A percentile compares a stretch with the other conserved stretches of the same genome.
phyloP scores from a whole-genome alignment of 2,797 vertebrate species.

The Pagetopsis macropterus region DNA sequence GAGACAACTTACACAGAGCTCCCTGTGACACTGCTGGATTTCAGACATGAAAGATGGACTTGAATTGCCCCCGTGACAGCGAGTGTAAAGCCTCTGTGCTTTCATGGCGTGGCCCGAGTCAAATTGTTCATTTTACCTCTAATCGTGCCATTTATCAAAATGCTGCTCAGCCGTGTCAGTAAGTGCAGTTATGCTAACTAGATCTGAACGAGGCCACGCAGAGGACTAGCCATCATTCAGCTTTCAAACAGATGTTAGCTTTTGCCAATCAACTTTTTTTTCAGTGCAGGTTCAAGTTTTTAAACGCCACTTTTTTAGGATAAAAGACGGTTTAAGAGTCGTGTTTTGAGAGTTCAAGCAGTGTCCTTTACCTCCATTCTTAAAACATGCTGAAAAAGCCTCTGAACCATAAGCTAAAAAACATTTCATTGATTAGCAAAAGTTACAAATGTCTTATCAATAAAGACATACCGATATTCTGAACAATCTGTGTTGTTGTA shows the following conservation, averaged over 20 bases:
- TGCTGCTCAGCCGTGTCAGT: slow-evolving; percentile 86
- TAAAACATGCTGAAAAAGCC: background rate
- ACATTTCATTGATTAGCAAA: no score
- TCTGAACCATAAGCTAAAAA: no score
- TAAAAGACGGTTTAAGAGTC: background rate
- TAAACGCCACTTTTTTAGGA: background rate
- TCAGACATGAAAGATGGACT: slow-evolving; percentile 86
- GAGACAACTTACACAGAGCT: slow-evolving; percentile 64
- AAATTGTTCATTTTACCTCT: slow-evolving; percentile 94
- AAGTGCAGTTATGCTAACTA: slow-evolving; percentile 85
- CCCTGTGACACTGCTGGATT: slow-evolving; percentile 44
- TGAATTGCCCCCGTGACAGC: slow-evolving; percentile 57
- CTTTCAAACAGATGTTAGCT: slow-evolving; percentile 6
- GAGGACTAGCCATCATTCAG: slow-evolving; percentile 33
- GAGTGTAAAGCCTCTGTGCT: slow-evolving; percentile 58
- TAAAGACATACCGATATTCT: background rate
- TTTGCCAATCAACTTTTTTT: background rate
- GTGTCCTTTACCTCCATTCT: background rate
- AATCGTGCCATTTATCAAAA: slow-evolving; percentile 96
- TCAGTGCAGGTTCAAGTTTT: background rate
- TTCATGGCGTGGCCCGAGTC: slow-evolving; percentile 86
- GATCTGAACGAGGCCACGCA: slow-evolving; percentile 59
- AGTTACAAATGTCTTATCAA: background rate
- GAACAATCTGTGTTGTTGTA: no score
- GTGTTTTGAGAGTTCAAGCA: background rate